Percentiles rank a stretch among this genome's conserved stretches.
Evolutionary conservation across 1,140 invertebrate genomes (phyloP).

Genomic region (Oryzaephilus surinamensis): DNA sequence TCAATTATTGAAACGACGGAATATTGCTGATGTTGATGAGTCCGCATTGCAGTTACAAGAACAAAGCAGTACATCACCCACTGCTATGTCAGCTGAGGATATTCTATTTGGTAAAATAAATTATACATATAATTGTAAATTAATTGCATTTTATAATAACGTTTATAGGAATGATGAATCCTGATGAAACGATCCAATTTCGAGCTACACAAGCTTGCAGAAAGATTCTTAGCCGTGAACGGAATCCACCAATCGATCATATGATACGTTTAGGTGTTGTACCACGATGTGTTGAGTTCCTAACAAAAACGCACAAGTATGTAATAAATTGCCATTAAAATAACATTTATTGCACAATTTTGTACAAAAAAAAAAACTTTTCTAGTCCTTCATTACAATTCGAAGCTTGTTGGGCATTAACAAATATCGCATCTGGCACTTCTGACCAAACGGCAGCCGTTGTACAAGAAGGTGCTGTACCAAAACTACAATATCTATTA

Average conservation of each 20-base stretch:
- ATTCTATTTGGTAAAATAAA: conserved; percentile 44
- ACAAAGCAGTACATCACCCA: conserved; percentile 37
- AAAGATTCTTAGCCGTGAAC: conserved; percentile 83
- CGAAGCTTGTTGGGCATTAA: conserved; percentile 96
- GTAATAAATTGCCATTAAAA: no score
- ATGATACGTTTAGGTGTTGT: conserved; percentile 83
- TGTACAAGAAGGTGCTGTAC: conserved; percentile 76
- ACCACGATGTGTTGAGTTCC: conserved; percentile 70
- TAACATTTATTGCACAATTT: no score
- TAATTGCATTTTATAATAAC: background rate
- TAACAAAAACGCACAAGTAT: conserved; percentile 60
- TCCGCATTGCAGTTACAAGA: conserved; percentile 45
- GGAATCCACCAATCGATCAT: conserved; percentile 87
- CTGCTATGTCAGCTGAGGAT: conserved; percentile 44
- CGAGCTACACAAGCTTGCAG: conserved; percentile 64
- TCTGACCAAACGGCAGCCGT: conserved; percentile 82
- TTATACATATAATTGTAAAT: background rate
- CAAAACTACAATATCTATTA: conserved; percentile 70
- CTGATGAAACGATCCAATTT: conserved; percentile 50
- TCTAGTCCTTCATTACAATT: conserved; percentile 82
- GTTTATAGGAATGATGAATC: conserved; percentile 44
- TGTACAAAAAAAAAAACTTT: conserved; percentile 15
- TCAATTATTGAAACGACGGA: conserved; percentile 87
- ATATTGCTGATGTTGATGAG: conserved; percentile 41
- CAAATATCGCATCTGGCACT: conserved; percentile 95